These are phyloP conservation scores for Neelides folsomi DNA, from an alignment of 2,888 invertebrate species.

Conservation along the genomic window DNA sequence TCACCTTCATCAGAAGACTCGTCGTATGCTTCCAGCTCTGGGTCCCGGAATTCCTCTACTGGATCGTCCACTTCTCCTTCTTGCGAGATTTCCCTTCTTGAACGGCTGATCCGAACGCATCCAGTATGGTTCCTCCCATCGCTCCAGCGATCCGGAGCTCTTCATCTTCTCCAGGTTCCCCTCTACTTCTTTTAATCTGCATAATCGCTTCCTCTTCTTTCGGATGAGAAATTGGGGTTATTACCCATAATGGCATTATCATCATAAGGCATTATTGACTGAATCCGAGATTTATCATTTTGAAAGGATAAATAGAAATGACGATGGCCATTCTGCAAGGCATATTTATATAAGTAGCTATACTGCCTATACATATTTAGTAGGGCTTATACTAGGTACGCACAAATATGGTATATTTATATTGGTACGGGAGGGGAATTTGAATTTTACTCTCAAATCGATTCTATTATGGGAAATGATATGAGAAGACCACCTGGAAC, in stretches of 20 bases:
- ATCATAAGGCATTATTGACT: conserved; percentile 2
- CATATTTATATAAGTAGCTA: no score
- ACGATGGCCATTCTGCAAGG: no score
- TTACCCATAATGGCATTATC: no score
- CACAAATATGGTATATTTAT: neutral
- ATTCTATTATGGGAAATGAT: neutral
- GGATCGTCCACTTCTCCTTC: conserved; percentile 25
- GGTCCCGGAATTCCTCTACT: conserved; percentile 21
- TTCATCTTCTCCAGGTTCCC: conserved; percentile 73
- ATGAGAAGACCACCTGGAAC: no score
- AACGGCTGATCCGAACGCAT: conserved; percentile 77
- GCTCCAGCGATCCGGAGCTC: conserved; percentile 81
- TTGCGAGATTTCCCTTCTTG: conserved; percentile 46
- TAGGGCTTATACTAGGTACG: neutral
- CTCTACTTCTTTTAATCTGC: conserved; percentile 6
- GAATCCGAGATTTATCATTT: conserved; percentile 6
- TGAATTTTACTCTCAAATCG: conserved; percentile 4
- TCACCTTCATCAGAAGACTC: conserved; percentile 25
- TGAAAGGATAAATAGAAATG: conserved; percentile 10
- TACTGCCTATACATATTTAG: no score
- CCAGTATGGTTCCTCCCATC: conserved; percentile 93
- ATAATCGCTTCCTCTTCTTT: conserved; percentile 2
- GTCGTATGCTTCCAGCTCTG: conserved; percentile 26
- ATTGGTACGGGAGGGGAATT: neutral
- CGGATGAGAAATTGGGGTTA: no score